These are phyloP conservation scores for Drosophila atripex DNA, from an alignment of 2,888 invertebrate genomes.

Conservation along the genomic window DNA sequence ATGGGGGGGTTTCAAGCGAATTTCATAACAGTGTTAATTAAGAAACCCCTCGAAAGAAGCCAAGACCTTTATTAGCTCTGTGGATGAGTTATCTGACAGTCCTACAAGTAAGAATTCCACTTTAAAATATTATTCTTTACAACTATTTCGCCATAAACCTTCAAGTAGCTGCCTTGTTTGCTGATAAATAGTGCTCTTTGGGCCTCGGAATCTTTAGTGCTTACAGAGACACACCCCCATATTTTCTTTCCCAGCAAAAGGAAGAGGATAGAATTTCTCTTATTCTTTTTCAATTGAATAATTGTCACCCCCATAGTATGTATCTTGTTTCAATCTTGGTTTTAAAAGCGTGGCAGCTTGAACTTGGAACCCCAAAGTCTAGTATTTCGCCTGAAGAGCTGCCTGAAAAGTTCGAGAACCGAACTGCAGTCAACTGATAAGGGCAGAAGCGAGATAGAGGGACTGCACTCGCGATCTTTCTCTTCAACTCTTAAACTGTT, in stretches of 20 bases:
- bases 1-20: not conserved
- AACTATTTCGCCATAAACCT: not conserved
- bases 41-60: not conserved
- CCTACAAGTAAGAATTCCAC: too few relatives aligned
- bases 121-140: not conserved
- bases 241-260: too few relatives aligned
- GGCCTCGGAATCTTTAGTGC: not conserved
- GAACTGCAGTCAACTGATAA: constrained; percentile 48
- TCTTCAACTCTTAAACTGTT: constrained; percentile 63
- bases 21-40: not conserved
- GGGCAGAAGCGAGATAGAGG: constrained; percentile 18
- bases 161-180: not conserved
- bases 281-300: not conserved
- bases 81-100: too few relatives aligned
- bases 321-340: not conserved
- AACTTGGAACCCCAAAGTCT: too few relatives aligned
- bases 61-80: too few relatives aligned
- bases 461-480: constrained; percentile 31
- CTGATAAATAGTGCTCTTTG: not conserved
- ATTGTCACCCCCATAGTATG: not conserved
- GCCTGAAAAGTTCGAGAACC: constrained; percentile 30
- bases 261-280: too few relatives aligned
- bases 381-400: constrained; percentile 13
- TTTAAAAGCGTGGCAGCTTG: not conserved
- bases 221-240: not conserved